These are phyloP conservation scores for Caenorhabditis imperialis DNA, from an alignment of 2,888 invertebrate genomes.

Conservation along the genomic window DNA sequence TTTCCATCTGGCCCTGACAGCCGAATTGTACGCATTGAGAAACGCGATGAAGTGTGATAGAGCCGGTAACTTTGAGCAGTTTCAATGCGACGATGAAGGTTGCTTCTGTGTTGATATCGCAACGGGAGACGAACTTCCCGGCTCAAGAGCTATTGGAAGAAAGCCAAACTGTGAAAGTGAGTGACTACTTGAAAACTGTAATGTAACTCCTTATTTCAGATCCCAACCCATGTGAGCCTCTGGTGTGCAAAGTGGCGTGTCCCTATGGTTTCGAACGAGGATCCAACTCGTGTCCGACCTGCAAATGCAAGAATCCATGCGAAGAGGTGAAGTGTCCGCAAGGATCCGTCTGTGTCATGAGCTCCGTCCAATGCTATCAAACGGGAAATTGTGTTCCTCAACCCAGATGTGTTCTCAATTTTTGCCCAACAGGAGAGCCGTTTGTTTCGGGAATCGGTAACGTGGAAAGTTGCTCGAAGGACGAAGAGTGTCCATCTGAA, in stretches of 20 bases:
- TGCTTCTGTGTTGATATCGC: constrained; percentile 73
- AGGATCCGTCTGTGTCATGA: constrained; percentile 68
- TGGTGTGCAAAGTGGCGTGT: constrained; percentile 61
- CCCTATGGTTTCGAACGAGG: constrained; percentile 66
- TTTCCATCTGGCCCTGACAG: constrained; percentile 69
- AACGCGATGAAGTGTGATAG: constrained; percentile 63
- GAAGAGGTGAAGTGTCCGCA: constrained; percentile 66
- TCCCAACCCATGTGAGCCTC: constrained; percentile 49
- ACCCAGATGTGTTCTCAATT: constrained; percentile 72
- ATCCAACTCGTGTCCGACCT: constrained; percentile 69
- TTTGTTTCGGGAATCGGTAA: constrained; percentile 57
- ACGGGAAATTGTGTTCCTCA: constrained; percentile 68
- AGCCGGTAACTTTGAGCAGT: constrained; percentile 70
- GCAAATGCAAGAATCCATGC: constrained; percentile 73
- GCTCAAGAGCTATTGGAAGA: constrained; percentile 56
- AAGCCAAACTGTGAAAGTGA: constrained; percentile 63
- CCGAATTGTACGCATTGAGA: constrained; percentile 66
- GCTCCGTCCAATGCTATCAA: constrained; percentile 69
- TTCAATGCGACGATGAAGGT: constrained; percentile 71
- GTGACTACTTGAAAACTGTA: background rate
- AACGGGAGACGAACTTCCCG: constrained; percentile 67
- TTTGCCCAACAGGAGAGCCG: constrained; percentile 69
- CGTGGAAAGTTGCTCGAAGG: constrained; percentile 63
- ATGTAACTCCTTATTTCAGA: constrained; percentile 16
- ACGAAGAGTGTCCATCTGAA: constrained; percentile 61